These are phyloP conservation scores for Pangasius krempfi DNA, from an alignment of 2,797 vertebrate genomes.

Conservation along the genomic window DNA sequence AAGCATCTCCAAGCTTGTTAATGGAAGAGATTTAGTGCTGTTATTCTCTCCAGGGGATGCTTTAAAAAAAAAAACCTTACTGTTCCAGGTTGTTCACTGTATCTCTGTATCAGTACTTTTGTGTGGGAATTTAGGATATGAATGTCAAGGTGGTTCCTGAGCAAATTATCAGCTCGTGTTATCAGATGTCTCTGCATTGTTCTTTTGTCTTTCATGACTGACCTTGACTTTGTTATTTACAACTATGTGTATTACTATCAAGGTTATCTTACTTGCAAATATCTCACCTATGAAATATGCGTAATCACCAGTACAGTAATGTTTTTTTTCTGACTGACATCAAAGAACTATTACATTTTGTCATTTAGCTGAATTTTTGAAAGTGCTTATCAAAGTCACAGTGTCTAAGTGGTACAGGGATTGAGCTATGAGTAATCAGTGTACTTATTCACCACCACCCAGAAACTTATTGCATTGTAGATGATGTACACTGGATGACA, in stretches of 20 bases:
- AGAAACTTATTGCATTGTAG: neutral
- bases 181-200: constrained; percentile 31
- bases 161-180: constrained; percentile 12
- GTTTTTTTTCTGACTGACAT: neutral
- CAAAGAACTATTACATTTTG: neutral
- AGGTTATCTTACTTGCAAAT: constrained; percentile 6
- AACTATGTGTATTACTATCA: neutral
- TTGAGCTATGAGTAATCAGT: neutral
- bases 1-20: neutral
- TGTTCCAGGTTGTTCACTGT: neutral
- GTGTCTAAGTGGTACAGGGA: neutral
- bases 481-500: neutral
- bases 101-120: neutral
- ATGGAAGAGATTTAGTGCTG: neutral
- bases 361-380: neutral
- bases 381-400: neutral
- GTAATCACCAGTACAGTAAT: neutral
- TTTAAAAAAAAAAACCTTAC: neutral
- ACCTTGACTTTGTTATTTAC: constrained; percentile 15
- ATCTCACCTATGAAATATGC: neutral
- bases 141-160: neutral
- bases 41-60: neutral
- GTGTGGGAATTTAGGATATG: neutral
- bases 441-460: too few species aligned
- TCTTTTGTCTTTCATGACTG: constrained; percentile 14